A percentile compares a stretch with the other conserved stretches of the same genome.
These are phyloP conservation scores for Boleophthalmus pectinirostris DNA, from an alignment of 2,113 vertebrate genomes.

Conservation along the genomic window DNA sequence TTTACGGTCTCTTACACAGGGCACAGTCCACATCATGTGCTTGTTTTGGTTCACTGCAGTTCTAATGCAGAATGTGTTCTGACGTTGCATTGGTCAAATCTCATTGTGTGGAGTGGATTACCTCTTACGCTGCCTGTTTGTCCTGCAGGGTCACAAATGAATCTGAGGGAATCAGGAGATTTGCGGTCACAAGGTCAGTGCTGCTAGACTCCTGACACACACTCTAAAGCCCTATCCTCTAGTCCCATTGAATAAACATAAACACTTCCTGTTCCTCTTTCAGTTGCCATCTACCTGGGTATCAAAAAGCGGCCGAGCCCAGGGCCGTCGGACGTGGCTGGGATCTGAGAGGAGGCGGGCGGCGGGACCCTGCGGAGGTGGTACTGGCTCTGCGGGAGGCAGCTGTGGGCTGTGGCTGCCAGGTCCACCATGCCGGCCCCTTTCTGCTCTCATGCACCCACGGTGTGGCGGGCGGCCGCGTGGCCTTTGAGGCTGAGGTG, in stretches of 20 bases:
- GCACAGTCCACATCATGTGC: constrained; percentile 27
- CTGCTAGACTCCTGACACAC: not conserved
- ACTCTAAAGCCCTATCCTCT: not conserved
- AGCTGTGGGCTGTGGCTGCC: constrained; percentile 82
- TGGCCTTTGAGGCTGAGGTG: constrained; percentile 87
- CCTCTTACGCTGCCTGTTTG: constrained; percentile 38
- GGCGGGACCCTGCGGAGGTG: constrained; percentile 85
- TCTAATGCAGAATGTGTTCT: constrained; percentile 32
- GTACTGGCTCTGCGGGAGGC: constrained; percentile 85
- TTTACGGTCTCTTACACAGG: not conserved
- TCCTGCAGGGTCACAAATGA: constrained; percentile 91
- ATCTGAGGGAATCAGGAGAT: constrained; percentile 97
- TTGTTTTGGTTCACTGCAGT: constrained; percentile 40
- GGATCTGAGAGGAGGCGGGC: constrained; percentile 72
- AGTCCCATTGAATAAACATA: too few relatives aligned
- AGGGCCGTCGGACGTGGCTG: constrained; percentile 82
- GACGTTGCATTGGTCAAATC: constrained; percentile 9
- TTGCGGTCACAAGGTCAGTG: constrained; percentile 92
- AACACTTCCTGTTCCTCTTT: constrained; percentile 1
- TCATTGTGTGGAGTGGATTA: constrained; percentile 16
- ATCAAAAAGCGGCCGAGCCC: constrained; percentile 88
- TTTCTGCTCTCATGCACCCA: constrained; percentile 90
- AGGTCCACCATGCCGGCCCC: constrained; percentile 84
- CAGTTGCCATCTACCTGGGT: constrained; percentile 96
- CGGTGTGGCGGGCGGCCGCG: constrained; percentile 79